A percentile compares a stretch with the other conserved stretches of the same genome.
phyloP scores from a whole-genome alignment of 2,797 vertebrate species.

The Cuniculus paca region DNA sequence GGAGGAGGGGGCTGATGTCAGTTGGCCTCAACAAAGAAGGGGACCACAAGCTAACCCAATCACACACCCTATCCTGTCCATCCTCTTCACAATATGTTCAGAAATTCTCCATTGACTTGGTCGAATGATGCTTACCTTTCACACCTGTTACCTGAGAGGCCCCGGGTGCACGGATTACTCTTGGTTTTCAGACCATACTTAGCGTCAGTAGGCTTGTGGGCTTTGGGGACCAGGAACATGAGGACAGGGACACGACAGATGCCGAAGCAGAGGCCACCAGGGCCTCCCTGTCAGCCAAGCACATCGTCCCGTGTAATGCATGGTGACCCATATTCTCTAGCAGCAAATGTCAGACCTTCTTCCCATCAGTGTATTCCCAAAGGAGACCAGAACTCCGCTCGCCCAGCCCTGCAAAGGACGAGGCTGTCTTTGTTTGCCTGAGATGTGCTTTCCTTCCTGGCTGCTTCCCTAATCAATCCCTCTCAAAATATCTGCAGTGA shows the following conservation, averaged over 20 bases:
- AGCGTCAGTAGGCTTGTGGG: background rate
- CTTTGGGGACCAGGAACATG: constrained; percentile 39
- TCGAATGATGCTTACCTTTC: background rate
- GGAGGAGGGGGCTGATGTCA: background rate
- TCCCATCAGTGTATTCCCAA: constrained; percentile 85
- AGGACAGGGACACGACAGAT: constrained; percentile 32
- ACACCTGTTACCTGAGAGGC: background rate
- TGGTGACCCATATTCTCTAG: constrained; percentile 87
- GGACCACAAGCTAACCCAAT: too few species aligned
- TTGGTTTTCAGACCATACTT: background rate
- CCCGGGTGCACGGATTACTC: background rate
- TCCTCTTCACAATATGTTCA: too few species aligned
- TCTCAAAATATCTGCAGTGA: constrained; percentile 81
- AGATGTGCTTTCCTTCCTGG: constrained; percentile 62
- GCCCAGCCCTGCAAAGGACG: background rate
- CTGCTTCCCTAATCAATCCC: constrained; percentile 79
- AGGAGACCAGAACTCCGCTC: constrained; percentile 75
- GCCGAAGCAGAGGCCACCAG: constrained; percentile 43
- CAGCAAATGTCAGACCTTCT: constrained; percentile 85
- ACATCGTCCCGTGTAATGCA: constrained; percentile 67
- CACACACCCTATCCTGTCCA: background rate
- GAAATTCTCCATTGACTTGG: background rate
- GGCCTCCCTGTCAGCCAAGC: constrained; percentile 60
- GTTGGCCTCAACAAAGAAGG: background rate
- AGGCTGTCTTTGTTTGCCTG: constrained; percentile 53